These are phyloP conservation scores for Aphelenchoides bicaudatus DNA, from an alignment of 2,888 invertebrate genomes.

Conservation along the genomic window DNA sequence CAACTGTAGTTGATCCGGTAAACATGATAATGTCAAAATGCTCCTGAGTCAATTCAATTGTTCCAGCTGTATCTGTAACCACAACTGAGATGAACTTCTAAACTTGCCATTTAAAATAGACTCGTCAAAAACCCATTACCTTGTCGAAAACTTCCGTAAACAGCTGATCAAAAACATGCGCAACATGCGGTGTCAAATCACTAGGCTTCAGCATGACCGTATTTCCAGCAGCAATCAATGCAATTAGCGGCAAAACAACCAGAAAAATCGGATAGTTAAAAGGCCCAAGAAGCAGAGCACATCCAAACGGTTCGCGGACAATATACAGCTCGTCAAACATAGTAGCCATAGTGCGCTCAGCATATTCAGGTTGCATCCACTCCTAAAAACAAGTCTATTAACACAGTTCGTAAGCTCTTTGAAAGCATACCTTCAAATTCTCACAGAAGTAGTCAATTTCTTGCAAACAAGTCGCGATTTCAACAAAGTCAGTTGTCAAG, in stretches of 20 bases:
- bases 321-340: constrained; percentile 27
- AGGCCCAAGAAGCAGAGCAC: constrained; percentile 75
- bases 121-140: too few species aligned
- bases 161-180: constrained; percentile 39
- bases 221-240: constrained; percentile 47
- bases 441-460: constrained; percentile 42
- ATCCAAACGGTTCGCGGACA: constrained; percentile 79
- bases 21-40: constrained; percentile 92
- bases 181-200: constrained; percentile 41
- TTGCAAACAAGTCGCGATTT: constrained; percentile 13
- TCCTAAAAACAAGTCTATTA: too few species aligned
- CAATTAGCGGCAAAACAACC: constrained; percentile 45
- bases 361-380: constrained; percentile 33
- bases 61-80: constrained; percentile 78
- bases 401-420: too few species aligned
- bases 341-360: constrained; percentile 31
- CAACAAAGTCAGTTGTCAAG: constrained; percentile 16
- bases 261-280: constrained; percentile 85
- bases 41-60: constrained; percentile 77
- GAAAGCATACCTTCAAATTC: too few species aligned
- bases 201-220: constrained; percentile 51
- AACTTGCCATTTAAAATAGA: background rate
- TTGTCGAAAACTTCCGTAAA: constrained; percentile 45
- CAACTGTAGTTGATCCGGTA: constrained; percentile 78
- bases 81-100: constrained; percentile 68